These are phyloP conservation scores for Sorex maritimensis DNA, from an alignment of 2,797 vertebrate genomes.

Conservation along the genomic window DNA sequence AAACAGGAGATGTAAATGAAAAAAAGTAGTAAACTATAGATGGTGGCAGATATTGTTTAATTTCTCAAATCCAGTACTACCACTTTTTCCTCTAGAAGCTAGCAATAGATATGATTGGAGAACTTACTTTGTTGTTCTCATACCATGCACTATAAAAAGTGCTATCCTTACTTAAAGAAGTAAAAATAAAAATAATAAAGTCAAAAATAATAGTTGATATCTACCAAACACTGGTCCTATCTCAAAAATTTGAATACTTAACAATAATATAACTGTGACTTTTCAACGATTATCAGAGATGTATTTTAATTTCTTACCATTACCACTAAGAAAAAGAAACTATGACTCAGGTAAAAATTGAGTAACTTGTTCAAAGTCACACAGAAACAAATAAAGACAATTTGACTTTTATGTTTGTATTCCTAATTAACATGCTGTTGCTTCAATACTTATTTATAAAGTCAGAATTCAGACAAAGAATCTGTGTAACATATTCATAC, in stretches of 20 bases:
- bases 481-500: not conserved
- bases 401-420: not conserved
- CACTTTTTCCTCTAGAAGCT: not conserved
- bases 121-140: not conserved
- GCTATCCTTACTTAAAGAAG: not conserved
- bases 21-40: not conserved
- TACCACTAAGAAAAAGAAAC: not conserved
- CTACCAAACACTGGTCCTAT: too few relatives aligned
- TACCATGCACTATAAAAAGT: not conserved
- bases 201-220: too few relatives aligned
- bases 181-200: too few relatives aligned
- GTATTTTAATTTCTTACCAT: not conserved
- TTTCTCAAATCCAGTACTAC: not conserved
- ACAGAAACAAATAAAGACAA: not conserved
- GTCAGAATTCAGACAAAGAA: not conserved
- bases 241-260: too few relatives aligned
- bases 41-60: not conserved
- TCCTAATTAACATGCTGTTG: not conserved
- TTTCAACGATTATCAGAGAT: not conserved
- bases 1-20: not conserved
- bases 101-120: not conserved
- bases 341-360: not conserved
- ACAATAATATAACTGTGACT: too few relatives aligned
- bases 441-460: not conserved
- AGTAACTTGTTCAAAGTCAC: not conserved